Conservation (phyloP, 2,113 vertebrate genomes). For the Axis porcinus region DNA sequence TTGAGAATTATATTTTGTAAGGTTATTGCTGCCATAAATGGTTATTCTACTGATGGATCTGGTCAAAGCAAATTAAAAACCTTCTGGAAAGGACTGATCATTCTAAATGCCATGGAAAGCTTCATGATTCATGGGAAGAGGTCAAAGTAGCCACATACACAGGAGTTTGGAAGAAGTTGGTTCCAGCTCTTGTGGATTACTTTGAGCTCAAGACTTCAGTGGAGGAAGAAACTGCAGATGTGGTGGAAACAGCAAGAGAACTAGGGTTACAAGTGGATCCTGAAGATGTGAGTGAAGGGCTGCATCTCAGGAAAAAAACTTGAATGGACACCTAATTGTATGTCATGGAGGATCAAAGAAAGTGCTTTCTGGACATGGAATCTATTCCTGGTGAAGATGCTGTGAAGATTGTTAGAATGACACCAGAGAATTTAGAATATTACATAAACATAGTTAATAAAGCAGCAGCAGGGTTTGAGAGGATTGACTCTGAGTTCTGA, state of each 20-base stretch:
- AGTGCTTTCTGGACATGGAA: neutral
- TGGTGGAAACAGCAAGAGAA: neutral
- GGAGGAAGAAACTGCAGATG: neutral
- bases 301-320: neutral
- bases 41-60: neutral
- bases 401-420: neutral
- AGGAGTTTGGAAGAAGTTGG: neutral
- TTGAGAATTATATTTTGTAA: neutral
- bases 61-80: neutral
- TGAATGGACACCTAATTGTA: neutral
- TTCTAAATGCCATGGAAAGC: neutral
- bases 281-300: neutral
- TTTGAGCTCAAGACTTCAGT: neutral
- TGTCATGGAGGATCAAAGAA: neutral
- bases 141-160: neutral
- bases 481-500: neutral
- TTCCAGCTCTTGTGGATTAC: neutral
- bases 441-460: neutral
- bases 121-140: neutral
- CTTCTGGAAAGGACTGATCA: neutral
- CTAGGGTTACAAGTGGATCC: neutral
- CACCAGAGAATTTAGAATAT: neutral
- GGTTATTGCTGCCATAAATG: neutral
- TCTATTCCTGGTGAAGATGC: neutral
- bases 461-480: neutral